phyloP scores from a whole-genome alignment of 2,797 vertebrate genomes.

The Takifugu ocellatus region DNA sequence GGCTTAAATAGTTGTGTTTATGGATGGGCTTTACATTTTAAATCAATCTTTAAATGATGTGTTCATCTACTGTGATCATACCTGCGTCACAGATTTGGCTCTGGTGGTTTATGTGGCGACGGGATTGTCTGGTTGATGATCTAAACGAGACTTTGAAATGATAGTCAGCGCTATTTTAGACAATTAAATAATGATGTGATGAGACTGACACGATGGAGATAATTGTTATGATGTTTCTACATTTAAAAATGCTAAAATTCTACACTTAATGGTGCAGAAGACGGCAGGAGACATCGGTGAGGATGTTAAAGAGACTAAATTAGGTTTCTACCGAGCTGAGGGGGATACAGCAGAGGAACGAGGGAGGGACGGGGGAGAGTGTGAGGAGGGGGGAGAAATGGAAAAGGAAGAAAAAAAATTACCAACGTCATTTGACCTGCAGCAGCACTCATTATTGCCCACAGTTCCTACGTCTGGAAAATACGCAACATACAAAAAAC shows the following conservation, averaged over 20 bases:
- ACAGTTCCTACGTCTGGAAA: slow-evolving; percentile 99
- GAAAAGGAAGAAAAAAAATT: slow-evolving; percentile 92
- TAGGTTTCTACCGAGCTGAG: slow-evolving; percentile 55
- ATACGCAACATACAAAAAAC: slow-evolving; percentile 90
- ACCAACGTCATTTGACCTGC: slow-evolving; percentile 99
- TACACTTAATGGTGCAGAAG: slow-evolving; percentile 37
- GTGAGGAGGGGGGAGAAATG: slow-evolving; percentile 85
- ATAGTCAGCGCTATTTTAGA: no score
- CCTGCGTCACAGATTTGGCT: no score
- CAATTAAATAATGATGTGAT: no score
- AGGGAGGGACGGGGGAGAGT: slow-evolving; percentile 70
- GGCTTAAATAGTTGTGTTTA: no score
- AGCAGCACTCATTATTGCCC: slow-evolving; percentile 98
- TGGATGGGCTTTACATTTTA: no score
- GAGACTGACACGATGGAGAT: no score
- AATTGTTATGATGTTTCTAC: no score
- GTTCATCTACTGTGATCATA: no score
- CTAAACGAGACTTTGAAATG: no score
- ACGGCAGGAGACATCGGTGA: slow-evolving; percentile 74
- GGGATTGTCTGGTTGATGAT: no score
- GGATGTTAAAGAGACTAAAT: slow-evolving; percentile 63
- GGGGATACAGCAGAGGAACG: slow-evolving; percentile 62
- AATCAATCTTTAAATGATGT: no score
- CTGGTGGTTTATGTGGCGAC: no score
- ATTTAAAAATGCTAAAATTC: slow-evolving; percentile 12